These are phyloP conservation scores for Xanthorhoe spadicearia DNA, from an alignment of 2,888 invertebrate genomes.

Conservation along the genomic window DNA sequence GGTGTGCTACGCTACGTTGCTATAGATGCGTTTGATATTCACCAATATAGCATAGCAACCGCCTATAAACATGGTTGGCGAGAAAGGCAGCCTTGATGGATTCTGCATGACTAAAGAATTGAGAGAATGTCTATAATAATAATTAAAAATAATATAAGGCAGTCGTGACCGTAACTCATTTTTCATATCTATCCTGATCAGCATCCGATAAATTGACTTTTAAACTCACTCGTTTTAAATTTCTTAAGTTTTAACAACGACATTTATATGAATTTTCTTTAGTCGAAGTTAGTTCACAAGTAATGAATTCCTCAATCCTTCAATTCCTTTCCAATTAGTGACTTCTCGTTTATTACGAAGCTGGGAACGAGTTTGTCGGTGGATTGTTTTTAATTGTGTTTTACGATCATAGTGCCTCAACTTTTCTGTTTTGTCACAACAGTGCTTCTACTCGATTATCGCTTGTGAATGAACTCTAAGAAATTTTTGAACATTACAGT, in stretches of 20 bases:
- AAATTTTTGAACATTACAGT: no score
- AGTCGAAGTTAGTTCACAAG: slow-evolving; percentile 29
- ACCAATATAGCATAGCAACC: no score
- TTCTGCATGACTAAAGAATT: no score
- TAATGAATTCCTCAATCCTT: slow-evolving; percentile 35
- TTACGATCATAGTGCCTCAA: neutral
- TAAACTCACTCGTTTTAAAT: slow-evolving; percentile 4
- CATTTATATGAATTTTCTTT: slow-evolving; percentile 14
- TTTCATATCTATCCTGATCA: no score
- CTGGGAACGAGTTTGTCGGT: slow-evolving; percentile 3
- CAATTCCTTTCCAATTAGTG: slow-evolving; percentile 35
- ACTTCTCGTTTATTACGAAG: slow-evolving; percentile 21
- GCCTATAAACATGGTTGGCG: no score
- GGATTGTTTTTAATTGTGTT: slow-evolving; percentile 5
- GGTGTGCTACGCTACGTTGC: no score
- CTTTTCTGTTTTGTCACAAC: neutral
- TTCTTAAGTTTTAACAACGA: slow-evolving; percentile 17
- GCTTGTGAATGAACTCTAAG: neutral
- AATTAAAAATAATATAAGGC: no score
- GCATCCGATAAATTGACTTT: no score
- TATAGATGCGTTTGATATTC: no score
- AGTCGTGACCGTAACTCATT: no score
- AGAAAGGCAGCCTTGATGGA: no score
- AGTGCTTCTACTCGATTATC: no score
- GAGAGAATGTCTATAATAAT: neutral